Base-by-base conservation (phyloP, 2,888 invertebrate species). In the Hydroisotoma schaefferi region DNA sequence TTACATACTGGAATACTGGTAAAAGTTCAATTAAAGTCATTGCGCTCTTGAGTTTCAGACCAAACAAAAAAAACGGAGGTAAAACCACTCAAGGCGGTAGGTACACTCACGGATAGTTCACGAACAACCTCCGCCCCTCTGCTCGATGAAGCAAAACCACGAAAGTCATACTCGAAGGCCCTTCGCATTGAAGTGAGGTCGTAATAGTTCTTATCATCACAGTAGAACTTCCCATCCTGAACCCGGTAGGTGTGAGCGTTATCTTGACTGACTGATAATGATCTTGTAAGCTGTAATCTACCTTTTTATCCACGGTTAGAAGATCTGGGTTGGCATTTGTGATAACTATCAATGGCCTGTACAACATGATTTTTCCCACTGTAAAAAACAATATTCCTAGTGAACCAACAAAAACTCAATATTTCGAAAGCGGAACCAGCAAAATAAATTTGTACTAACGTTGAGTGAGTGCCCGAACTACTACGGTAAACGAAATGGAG, bases 281-380 rank as follows among this genome's bases (percentile, higher is more conserved):
- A 22, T 53, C 38, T 5, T 8, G 15, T 15, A 33, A 33, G 15
- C 15, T 15, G 20, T 18, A 47, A 5, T 27, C 44, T 10, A 55
- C 33, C 1, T 25, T 47, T 22, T 48, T 57, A 4, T 64, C 54
- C 12, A 67, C 55, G 2, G 22, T 33, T 2, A 67, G 28, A 15
- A 67, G 20, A 5, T 49, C 47, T 15, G 67, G 62, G 26, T 67
- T 63, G 10, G 67, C 59, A 33, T 67, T 67, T 1, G 67, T 59
- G 1, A 64, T 26, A 3, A 57, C 55, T 0, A 67, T 22, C 8
- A 67, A 29, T 0, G 64, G 67, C 25, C 67, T 29, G 12, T 59
- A 57, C 44, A 63, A 44, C 40, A 57, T 51, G 0, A 61, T 20
- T 18, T 18, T 58, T 18, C 63, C 66, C 2, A 61, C 59, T 61